These are phyloP conservation scores for Myotis findleyi DNA, from an alignment of 2,797 vertebrate genomes.

Conservation along the genomic window DNA sequence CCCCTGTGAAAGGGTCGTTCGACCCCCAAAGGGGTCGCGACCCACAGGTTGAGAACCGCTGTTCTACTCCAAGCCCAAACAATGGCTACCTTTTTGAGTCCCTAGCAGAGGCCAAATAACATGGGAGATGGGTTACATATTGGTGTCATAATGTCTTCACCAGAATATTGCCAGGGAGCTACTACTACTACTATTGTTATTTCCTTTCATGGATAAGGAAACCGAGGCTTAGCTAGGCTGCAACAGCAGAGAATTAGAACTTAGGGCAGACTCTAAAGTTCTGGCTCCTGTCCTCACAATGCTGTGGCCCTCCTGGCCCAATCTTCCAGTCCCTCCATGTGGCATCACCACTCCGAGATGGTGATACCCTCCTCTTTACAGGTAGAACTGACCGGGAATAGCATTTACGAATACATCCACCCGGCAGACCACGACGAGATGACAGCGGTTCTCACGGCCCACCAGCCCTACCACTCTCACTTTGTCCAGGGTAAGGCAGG, in stretches of 20 bases:
- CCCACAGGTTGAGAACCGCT: no score
- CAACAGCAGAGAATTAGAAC: not conserved
- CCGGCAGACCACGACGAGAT: constrained; percentile 98
- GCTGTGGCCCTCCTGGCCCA: not conserved
- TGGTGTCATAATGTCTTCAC: not conserved
- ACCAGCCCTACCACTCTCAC: constrained; percentile 98
- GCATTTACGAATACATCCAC: constrained; percentile 98
- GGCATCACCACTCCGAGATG: not conserved
- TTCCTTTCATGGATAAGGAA: constrained; percentile 27
- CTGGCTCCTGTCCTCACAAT: not conserved
- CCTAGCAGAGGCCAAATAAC: not conserved
- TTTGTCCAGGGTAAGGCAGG: constrained; percentile 94
- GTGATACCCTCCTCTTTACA: constrained; percentile 85
- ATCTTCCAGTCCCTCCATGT: not conserved
- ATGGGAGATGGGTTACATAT: not conserved
- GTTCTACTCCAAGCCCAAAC: not conserved
- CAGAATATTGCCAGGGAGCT: not conserved
- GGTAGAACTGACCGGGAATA: constrained; percentile 99
- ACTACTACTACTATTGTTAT: not conserved
- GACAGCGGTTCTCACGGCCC: constrained; percentile 97
- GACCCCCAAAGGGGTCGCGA: no score
- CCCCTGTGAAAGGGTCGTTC: no score
- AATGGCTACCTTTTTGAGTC: not conserved
- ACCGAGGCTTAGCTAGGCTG: not conserved
- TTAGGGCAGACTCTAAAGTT: not conserved